Evolutionary conservation across 2,797 vertebrate genomes (phyloP).

Genomic region (Spinus olivaceus): DNA sequence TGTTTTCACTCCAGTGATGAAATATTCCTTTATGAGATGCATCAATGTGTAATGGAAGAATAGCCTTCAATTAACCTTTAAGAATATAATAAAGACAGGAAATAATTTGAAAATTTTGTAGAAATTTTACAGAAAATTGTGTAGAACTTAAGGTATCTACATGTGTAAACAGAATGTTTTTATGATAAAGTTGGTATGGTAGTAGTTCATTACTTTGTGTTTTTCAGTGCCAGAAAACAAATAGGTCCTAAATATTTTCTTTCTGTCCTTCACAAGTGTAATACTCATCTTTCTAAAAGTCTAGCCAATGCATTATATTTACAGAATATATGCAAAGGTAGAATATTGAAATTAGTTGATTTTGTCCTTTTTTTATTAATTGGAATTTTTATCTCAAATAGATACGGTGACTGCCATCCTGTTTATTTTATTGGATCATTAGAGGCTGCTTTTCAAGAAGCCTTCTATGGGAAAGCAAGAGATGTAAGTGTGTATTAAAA

Average conservation of each 20-base stretch:
- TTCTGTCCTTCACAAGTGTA: not conserved
- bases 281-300: not conserved
- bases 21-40: not conserved
- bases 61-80: not conserved
- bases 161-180: not conserved
- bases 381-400: constrained; percentile 65
- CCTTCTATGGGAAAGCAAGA: constrained; percentile 99
- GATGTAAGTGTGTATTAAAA: constrained; percentile 86
- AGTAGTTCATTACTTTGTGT: not conserved
- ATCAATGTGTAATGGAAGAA: not conserved
- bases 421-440: constrained; percentile 98
- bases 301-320: not conserved
- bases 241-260: not conserved
- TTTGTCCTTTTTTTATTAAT: not conserved
- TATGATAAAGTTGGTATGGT: not conserved
- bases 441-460: constrained; percentile 99
- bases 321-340: not conserved
- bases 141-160: not conserved
- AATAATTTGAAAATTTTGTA: not conserved
- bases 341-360: not conserved
- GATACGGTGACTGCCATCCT: constrained; percentile 98
- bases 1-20: not conserved
- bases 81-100: not conserved
- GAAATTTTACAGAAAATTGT: not conserved
- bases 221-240: not conserved